Evolutionary conservation across 2,797 vertebrate species (phyloP).

Genomic region (Cyclura pinguis): DNA sequence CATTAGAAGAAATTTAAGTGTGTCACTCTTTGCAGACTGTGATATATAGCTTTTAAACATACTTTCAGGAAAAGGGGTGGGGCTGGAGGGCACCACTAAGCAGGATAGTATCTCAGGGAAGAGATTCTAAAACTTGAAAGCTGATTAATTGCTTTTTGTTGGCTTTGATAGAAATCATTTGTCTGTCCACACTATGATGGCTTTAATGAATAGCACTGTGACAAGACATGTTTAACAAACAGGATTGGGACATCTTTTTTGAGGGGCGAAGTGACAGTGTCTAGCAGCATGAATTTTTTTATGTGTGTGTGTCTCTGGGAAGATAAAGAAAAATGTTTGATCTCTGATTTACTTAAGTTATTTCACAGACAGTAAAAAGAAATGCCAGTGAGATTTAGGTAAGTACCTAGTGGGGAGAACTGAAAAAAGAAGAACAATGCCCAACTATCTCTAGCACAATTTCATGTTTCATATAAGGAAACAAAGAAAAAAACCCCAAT

Average conservation of each 20-base stretch:
- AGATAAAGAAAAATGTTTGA: conserved; percentile 51
- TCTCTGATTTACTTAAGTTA: conserved; percentile 50
- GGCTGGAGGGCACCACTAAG: conserved; percentile 28
- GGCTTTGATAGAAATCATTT: conserved; percentile 67
- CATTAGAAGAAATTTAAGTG: conserved; percentile 56
- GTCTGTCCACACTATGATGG: conserved; percentile 35
- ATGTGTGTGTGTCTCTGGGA: conserved; percentile 34
- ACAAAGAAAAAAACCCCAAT: not conserved
- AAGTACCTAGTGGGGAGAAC: not conserved
- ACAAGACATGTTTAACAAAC: conserved; percentile 32
- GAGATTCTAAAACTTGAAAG: conserved; percentile 66
- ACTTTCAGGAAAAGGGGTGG: conserved; percentile 10
- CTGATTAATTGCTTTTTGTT: conserved; percentile 62
- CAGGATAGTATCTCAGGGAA: conserved; percentile 47
- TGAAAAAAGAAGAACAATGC: not conserved
- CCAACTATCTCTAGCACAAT: not conserved
- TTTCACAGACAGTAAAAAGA: conserved; percentile 47
- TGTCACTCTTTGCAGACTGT: conserved; percentile 41
- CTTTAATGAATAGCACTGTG: conserved; percentile 49
- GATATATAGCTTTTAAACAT: conserved; percentile 49
- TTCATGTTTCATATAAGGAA: conserved; percentile 6
- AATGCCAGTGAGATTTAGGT: conserved; percentile 30
- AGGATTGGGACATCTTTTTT: conserved; percentile 15
- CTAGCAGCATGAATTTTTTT: conserved; percentile 43
- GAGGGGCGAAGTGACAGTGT: not conserved